Evolutionary conservation across 2,113 vertebrate species (phyloP), one percentile per base, ranked within the genome.

Genomic region (Oncorhynchus tshawytscha): DNA sequence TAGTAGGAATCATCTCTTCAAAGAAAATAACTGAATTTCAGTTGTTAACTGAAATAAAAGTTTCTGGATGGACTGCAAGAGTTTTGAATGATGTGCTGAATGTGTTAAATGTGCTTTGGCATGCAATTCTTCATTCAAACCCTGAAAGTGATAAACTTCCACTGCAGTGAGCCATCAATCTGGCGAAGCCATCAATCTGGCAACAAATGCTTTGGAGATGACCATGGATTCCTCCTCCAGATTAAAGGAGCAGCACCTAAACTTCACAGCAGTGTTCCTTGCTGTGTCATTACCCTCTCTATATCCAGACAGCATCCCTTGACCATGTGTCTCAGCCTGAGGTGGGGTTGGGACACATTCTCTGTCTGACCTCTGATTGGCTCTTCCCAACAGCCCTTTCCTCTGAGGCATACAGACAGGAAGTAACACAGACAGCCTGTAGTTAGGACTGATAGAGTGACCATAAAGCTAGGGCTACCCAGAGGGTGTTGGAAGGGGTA

Each of bases 401-500:
- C 34, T 73, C 72, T n/a, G 34, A 64, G 31, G 70, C 29, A 45
- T 24, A 27, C 18, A 73, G 16, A 45, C 24, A 73, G 22, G 77
- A 73, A 74, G 57, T 31, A 24, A 4, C 45, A 70, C 11, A 49
- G 54, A 67, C 39, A n/a, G 29, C 12, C 31, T n/a, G 59, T 7
- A 34, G 3, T 25, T 27, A 20, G 60, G 39, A 68, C 45, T 66
- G 75, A 66, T 70, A 66, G 39, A 45, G 71, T 48, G 71, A 59
- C 24, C n/a, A 31, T 77, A 59, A 77, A 81, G 45, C 20, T 62
- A 31, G 70, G 24, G 70, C 49, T 25, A 11, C 70, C 51, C 70
- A 25, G 51, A 27, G 16, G 7, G 15, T 5, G 13, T 25, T 54
- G 16, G 51, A 54, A 18, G 70, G 54, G 25, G 4, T 60, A 34